Evolutionary conservation across 2,113 vertebrate species (phyloP).

Genomic region (Prinia subflava): DNA sequence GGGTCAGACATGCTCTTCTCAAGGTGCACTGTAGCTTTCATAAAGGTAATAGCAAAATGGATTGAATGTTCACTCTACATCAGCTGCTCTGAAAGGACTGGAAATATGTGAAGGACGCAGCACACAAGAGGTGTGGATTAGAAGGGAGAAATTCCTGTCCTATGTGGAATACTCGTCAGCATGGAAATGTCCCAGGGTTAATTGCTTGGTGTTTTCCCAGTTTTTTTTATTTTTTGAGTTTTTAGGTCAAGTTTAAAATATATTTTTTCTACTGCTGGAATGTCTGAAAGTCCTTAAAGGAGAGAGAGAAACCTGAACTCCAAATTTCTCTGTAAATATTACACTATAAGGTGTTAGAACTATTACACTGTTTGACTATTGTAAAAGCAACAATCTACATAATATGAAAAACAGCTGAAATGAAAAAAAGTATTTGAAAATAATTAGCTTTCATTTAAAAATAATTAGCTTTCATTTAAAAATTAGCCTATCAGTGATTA

Average conservation of each 20-base stretch:
- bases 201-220: background rate
- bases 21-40: constrained; percentile 58
- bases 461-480: background rate
- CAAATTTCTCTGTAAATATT: background rate
- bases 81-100: constrained; percentile 19
- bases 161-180: background rate
- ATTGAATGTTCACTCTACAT: constrained; percentile 49
- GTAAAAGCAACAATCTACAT: background rate
- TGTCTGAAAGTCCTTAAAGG: background rate
- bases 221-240: background rate
- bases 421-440: background rate
- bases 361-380: background rate
- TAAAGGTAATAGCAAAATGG: constrained; percentile 63
- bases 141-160: background rate
- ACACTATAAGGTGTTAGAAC: background rate
- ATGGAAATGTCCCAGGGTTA: background rate
- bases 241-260: background rate
- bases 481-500: background rate
- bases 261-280: background rate
- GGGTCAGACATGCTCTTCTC: constrained; percentile 57
- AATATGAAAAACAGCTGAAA: background rate
- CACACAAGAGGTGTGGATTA: background rate
- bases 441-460: no score
- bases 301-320: background rate
- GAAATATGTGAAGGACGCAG: background rate